These are phyloP conservation scores for Dendrocincla tyrannina DNA, from an alignment of 2,797 vertebrate species.

Conservation along the genomic window DNA sequence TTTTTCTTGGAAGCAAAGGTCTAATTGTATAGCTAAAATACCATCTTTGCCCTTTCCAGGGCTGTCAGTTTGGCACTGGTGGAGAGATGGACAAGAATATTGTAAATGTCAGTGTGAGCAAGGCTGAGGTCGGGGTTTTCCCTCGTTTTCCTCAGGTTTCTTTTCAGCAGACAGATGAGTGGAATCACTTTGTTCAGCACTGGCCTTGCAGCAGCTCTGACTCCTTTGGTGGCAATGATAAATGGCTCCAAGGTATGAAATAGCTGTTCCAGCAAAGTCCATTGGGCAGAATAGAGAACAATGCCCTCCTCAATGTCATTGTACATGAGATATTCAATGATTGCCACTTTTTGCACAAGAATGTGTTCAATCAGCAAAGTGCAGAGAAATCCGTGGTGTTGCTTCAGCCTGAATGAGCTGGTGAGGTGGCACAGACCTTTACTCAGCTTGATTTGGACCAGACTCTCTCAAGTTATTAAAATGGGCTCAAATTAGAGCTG, in stretches of 20 bases:
- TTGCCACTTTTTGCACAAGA: slow-evolving; percentile 75
- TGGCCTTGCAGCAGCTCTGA: slow-evolving; percentile 59
- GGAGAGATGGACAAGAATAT: slow-evolving; percentile 65
- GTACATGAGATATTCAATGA: slow-evolving; percentile 71
- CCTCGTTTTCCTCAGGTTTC: slow-evolving; percentile 75
- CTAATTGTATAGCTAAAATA: slow-evolving; percentile 62
- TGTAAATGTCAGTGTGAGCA: slow-evolving; percentile 64
- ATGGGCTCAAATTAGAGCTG: slow-evolving; percentile 42
- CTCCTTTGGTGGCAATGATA: slow-evolving; percentile 76
- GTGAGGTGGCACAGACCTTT: slow-evolving; percentile 57
- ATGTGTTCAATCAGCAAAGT: slow-evolving; percentile 70
- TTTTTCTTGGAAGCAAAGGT: slow-evolving; percentile 54
- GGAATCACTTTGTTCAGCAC: slow-evolving; percentile 71
- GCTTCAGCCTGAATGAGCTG: slow-evolving; percentile 59
- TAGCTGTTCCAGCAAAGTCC: slow-evolving; percentile 78
- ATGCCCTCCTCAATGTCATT: slow-evolving; percentile 78
- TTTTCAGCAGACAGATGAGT: slow-evolving; percentile 72
- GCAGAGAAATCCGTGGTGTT: slow-evolving; percentile 55
- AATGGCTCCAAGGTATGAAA: slow-evolving; percentile 76
- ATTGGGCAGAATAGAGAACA: slow-evolving; percentile 78
- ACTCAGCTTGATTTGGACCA: slow-evolving; percentile 65
- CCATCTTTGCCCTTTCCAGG: slow-evolving; percentile 60
- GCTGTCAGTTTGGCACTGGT: slow-evolving; percentile 60
- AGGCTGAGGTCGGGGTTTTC: slow-evolving; percentile 71
- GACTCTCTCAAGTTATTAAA: slow-evolving; percentile 50